These are phyloP conservation scores for Octomys mimax DNA, from an alignment of 2,797 vertebrate genomes.

Conservation along the genomic window DNA sequence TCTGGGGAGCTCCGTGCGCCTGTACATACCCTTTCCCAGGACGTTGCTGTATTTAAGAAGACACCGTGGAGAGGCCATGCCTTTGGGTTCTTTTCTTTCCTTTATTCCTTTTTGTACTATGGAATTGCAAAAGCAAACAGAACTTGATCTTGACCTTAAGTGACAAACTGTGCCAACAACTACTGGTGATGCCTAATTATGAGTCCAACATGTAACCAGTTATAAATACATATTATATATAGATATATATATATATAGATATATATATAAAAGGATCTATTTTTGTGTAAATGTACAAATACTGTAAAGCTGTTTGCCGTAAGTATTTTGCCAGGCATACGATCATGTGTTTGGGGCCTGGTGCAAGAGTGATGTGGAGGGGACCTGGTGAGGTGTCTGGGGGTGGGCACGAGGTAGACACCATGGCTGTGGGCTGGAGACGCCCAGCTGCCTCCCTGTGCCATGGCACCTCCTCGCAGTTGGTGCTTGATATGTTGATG, in stretches of 20 bases:
- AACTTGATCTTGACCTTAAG: conserved; percentile 79
- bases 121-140: conserved; percentile 77
- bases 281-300: conserved; percentile 90
- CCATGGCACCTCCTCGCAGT: background rate
- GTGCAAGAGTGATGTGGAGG: background rate
- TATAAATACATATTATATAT: conserved; percentile 88
- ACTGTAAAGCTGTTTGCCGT: conserved; percentile 86
- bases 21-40: conserved; percentile 59
- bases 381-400: background rate
- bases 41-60: conserved; percentile 87
- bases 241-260: conserved; percentile 84
- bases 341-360: background rate
- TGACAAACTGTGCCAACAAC: conserved; percentile 82
- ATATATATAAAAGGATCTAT: conserved; percentile 87
- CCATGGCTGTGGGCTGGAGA: background rate
- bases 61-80: conserved; percentile 82
- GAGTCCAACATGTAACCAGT: conserved; percentile 83
- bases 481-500: background rate
- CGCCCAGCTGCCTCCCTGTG: background rate
- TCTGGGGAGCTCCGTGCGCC: background rate
- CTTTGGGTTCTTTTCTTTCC: conserved; percentile 84
- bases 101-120: conserved; percentile 76
- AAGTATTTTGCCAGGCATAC: conserved; percentile 80
- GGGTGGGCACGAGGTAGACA: background rate
- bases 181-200: conserved; percentile 81